A percentile compares a stretch with the other conserved stretches of the same genome.
These are phyloP conservation scores for Bryconaethiops microstoma DNA, from an alignment of 2,797 vertebrate species.

Conservation along the genomic window DNA sequence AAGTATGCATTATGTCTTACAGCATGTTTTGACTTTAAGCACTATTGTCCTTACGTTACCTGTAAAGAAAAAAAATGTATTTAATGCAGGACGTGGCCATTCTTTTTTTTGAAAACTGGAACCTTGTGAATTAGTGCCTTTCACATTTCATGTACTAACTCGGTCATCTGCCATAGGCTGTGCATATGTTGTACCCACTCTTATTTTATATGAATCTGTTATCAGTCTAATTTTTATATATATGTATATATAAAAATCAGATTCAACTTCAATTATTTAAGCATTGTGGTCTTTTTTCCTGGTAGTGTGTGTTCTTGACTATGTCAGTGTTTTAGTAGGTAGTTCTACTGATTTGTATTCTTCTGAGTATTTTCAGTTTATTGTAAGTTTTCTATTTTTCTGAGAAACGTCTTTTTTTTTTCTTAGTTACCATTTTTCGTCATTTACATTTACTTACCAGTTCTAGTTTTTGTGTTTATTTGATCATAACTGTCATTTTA, in stretches of 20 bases:
- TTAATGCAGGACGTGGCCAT: slow-evolving; percentile 41
- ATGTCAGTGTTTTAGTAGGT: not conserved
- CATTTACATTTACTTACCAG: no score
- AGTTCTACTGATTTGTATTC: no score
- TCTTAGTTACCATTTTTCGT: no score
- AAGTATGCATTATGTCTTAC: slow-evolving; percentile 26
- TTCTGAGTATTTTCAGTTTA: no score
- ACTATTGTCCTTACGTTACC: slow-evolving; percentile 56
- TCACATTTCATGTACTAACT: slow-evolving; percentile 81
- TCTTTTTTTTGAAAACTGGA: slow-evolving; percentile 76
- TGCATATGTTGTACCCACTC: slow-evolving; percentile 76
- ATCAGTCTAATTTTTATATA: slow-evolving; percentile 81
- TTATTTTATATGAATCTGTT: slow-evolving; percentile 75
- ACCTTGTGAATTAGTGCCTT: slow-evolving; percentile 84
- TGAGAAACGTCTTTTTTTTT: no score
- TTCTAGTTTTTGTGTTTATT: no score
- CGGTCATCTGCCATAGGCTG: slow-evolving; percentile 73
- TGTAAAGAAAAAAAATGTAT: slow-evolving; percentile 36
- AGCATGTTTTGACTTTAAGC: slow-evolving; percentile 40
- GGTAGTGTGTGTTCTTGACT: not conserved
- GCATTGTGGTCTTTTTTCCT: not conserved
- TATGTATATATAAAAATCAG: slow-evolving; percentile 52
- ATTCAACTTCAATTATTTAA: not conserved
- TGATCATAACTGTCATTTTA: no score
- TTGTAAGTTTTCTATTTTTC: no score